Conservation (phyloP, 2,888 invertebrate genomes). For the Hirtodrosophila cameraria region DNA sequence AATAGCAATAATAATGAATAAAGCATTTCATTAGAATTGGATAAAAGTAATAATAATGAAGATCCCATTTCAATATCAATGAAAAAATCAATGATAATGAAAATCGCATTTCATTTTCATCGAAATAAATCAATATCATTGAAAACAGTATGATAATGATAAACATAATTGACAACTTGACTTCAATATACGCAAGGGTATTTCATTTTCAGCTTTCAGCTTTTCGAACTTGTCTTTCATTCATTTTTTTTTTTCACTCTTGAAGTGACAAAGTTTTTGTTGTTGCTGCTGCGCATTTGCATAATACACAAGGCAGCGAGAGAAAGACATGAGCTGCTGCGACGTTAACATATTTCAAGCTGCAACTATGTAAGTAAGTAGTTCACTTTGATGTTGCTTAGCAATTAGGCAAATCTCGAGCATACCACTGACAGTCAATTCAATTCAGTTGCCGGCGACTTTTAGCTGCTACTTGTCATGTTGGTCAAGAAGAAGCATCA, state of each 20-base stretch:
- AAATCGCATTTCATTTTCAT: too few species aligned
- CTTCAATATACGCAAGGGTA: too few species aligned
- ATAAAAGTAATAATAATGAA: too few species aligned
- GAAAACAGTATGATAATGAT: too few species aligned
- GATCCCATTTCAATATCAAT: too few species aligned
- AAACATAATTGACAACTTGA: too few species aligned
- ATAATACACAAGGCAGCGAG: constrained; percentile 34
- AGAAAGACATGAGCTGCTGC: constrained; percentile 22
- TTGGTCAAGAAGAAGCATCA: constrained; percentile 22
- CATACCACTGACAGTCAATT: constrained; percentile 33
- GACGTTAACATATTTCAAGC: constrained; percentile 25
- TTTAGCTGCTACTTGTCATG: constrained; percentile 1
- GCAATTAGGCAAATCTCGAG: constrained; percentile 56
- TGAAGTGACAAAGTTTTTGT: constrained; percentile 56
- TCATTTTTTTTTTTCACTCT: constrained; percentile 13
- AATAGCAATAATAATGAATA: too few species aligned
- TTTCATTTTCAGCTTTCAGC: too few species aligned
- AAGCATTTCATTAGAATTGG: too few species aligned
- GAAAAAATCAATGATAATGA: too few species aligned
- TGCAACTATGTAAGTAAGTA: constrained; percentile 23
- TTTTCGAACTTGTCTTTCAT: neutral
- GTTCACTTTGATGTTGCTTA: constrained; percentile 37
- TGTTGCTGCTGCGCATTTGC: constrained; percentile 46
- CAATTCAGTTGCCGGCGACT: constrained; percentile 25
- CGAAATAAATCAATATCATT: too few species aligned